A percentile compares a stretch with the other conserved stretches of the same genome.
Evolutionary conservation across 2,797 vertebrate species (phyloP).

Genomic region (Syngnathus rostellatus): DNA sequence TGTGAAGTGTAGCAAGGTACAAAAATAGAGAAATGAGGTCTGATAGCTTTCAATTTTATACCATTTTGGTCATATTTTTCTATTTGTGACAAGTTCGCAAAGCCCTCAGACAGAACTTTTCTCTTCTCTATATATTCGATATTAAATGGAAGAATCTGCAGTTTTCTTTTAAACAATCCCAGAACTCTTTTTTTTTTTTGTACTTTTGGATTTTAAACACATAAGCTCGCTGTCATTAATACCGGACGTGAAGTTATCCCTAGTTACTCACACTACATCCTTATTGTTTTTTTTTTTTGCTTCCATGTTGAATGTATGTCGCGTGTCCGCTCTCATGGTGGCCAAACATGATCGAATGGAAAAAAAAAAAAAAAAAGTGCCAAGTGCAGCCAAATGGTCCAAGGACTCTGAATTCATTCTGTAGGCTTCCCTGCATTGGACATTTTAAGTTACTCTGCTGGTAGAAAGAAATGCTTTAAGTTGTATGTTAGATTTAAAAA

Average conservation of each 20-base stretch:
- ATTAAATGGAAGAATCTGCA: conserved; percentile 29
- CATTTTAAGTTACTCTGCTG: conserved; percentile 32
- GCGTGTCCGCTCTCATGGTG: conserved; percentile 17
- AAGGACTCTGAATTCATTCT: conserved; percentile 36
- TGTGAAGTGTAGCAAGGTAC: conserved; percentile 64
- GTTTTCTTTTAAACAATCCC: conserved; percentile 5
- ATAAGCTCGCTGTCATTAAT: conserved; percentile 30
- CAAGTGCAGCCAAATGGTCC: conserved; percentile 16
- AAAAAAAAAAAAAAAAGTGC: conserved; percentile 4
- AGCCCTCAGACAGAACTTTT: conserved; percentile 22
- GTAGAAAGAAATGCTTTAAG: conserved; percentile 37
- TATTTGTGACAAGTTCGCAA: conserved; percentile 20
- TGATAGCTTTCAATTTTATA: conserved; percentile 50
- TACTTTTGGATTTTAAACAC: conserved; percentile 25
- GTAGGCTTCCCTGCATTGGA: conserved; percentile 5
- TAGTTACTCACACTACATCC: conserved; percentile 24
- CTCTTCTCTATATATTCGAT: conserved; percentile 14
- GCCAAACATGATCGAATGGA: conserved; percentile 11
- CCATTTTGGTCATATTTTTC: conserved; percentile 26
- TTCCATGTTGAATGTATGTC: conserved; percentile 52
- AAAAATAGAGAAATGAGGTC: conserved; percentile 37
- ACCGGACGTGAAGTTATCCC: conserved; percentile 36
- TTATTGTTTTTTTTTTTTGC: conserved; percentile 38
- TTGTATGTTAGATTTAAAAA: conserved; percentile 7
- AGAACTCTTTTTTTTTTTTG: conserved; percentile 2